Evolutionary conservation across 2,888 invertebrate species (phyloP).

Genomic region (Diplazon laetatorius): DNA sequence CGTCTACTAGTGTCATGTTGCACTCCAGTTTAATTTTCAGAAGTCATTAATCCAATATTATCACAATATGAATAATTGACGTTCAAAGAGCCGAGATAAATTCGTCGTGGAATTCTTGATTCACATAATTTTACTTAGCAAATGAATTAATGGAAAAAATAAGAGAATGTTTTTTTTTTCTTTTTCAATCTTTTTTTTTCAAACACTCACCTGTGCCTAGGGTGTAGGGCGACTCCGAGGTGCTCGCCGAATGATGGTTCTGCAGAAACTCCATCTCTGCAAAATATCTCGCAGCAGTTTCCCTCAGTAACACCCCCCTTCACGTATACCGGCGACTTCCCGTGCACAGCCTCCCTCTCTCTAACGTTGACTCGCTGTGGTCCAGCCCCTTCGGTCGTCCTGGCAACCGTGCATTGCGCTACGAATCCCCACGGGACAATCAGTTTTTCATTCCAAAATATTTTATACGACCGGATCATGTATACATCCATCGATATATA

Average conservation of each 20-base stretch:
- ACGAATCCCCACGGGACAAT: conserved; percentile 65
- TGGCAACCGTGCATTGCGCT: conserved; percentile 77
- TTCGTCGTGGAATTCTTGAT: no score
- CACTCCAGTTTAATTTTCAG: no score
- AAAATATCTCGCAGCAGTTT: conserved; percentile 77
- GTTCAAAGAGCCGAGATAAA: no score
- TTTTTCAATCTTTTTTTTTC: no score
- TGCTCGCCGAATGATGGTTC: conserved; percentile 82
- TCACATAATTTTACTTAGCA: no score
- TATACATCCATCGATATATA: no score
- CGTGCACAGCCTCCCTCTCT: conserved; percentile 68
- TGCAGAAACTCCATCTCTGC: conserved; percentile 82
- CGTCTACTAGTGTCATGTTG: no score
- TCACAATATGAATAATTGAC: no score
- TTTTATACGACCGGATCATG: no score
- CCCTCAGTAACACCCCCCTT: conserved; percentile 79
- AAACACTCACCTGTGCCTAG: conserved; percentile 79
- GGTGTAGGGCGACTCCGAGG: conserved; percentile 81
- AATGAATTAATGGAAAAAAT: conserved; percentile 24
- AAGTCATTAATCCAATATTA: no score
- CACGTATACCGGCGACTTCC: conserved; percentile 64
- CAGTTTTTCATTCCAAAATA: conserved; percentile 66
- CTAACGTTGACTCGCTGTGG: conserved; percentile 74
- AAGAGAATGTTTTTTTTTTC: conserved; percentile 9
- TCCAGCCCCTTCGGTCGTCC: conserved; percentile 81